Evolutionary conservation across 2,113 vertebrate genomes (phyloP).

Genomic region (Halichoeres trimaculatus): DNA sequence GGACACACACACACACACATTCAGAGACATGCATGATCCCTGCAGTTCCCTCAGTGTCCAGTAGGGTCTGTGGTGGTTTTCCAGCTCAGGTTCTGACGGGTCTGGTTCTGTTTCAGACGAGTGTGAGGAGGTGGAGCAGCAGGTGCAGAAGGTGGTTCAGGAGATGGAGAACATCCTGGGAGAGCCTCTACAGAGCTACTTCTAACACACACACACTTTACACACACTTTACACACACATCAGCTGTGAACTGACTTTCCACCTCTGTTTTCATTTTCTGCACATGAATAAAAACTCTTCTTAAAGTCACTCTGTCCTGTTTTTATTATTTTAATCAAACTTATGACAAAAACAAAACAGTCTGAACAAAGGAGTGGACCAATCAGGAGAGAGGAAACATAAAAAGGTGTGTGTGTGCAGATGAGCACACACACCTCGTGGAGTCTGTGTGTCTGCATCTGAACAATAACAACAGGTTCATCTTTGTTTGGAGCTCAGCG

Average conservation of each 20-base stretch:
- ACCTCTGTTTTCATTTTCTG: background rate
- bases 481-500: too few relatives aligned
- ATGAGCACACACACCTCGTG: too few relatives aligned
- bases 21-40: background rate
- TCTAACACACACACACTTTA: constrained; percentile 79
- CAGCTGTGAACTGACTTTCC: background rate
- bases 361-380: too few relatives aligned
- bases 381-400: too few relatives aligned
- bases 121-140: constrained; percentile 94
- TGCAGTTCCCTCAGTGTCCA: too few relatives aligned
- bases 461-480: too few relatives aligned
- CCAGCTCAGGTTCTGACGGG: background rate
- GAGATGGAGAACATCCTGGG: constrained; percentile 92
- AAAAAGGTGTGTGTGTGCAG: too few relatives aligned
- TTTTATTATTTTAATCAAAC: background rate
- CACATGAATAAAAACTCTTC: background rate
- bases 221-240: background rate
- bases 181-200: constrained; percentile 96
- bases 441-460: too few relatives aligned
- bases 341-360: too few relatives aligned
- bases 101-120: constrained; percentile 85
- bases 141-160: constrained; percentile 93
- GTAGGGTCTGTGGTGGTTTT: too few relatives aligned
- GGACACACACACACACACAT: constrained; percentile 23
- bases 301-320: background rate